These are phyloP conservation scores for Teleiodes luculella DNA, from an alignment of 2,888 invertebrate species.

Conservation along the genomic window DNA sequence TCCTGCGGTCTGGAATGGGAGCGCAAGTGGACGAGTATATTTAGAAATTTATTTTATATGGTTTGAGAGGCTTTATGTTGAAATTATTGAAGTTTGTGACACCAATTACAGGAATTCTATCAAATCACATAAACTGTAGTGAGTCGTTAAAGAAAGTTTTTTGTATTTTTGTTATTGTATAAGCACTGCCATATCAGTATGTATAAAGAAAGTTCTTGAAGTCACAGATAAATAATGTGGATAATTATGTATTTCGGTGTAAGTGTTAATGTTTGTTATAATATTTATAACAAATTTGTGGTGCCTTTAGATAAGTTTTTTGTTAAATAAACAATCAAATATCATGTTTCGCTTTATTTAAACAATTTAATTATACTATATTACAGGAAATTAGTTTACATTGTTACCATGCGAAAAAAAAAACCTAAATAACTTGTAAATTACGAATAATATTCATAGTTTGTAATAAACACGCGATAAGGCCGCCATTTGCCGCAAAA, in stretches of 20 bases:
- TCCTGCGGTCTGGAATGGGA: background rate
- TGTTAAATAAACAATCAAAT: constrained; percentile 18
- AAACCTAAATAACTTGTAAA: too few relatives aligned
- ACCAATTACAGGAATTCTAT: too few relatives aligned
- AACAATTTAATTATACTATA: too few relatives aligned
- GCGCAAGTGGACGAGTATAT: background rate
- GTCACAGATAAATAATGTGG: constrained; percentile 1
- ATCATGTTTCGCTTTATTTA: background rate
- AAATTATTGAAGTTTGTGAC: background rate
- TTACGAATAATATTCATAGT: too few relatives aligned
- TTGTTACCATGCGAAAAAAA: too few relatives aligned
- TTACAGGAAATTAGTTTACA: too few relatives aligned
- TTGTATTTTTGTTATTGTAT: background rate
- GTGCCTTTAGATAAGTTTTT: constrained; percentile 30
- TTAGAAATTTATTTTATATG: background rate
- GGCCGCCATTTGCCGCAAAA: too few relatives aligned
- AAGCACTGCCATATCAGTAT: constrained; percentile 9
- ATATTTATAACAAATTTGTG: constrained; percentile 63
- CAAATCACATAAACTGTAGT: background rate
- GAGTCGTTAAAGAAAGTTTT: background rate
- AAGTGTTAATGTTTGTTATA: constrained; percentile 54
- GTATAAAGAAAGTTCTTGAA: background rate
- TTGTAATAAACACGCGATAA: too few relatives aligned
- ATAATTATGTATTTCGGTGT: constrained; percentile 23
- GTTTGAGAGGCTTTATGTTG: constrained; percentile 6